phyloP scores from a whole-genome alignment of 2,113 vertebrate genomes.

The Xiphias gladius region DNA sequence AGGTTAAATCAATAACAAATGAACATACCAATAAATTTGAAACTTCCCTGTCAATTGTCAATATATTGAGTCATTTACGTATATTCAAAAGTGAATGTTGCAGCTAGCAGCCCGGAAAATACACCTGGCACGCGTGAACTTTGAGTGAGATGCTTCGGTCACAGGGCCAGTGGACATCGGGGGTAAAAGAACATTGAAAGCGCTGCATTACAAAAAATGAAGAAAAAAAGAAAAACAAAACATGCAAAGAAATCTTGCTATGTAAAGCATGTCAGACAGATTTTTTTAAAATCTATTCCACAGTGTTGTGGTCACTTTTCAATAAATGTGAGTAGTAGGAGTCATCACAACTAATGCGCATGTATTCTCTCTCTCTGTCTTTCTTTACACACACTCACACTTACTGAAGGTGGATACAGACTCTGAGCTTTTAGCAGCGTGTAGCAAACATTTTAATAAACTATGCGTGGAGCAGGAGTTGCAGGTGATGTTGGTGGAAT shows the following conservation, averaged over 20 bases:
- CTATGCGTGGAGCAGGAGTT: slow-evolving; percentile 5
- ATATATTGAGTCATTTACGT: neutral
- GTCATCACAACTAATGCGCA: slow-evolving; percentile 1
- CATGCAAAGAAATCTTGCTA: slow-evolving; percentile 10
- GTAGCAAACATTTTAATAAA: neutral
- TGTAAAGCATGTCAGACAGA: slow-evolving; percentile 39
- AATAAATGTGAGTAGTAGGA: neutral
- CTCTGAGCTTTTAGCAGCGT: neutral
- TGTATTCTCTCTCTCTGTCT: slow-evolving; percentile 10
- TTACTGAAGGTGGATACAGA: slow-evolving; percentile 34
- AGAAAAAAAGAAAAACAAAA: neutral
- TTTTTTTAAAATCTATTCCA: slow-evolving; percentile 49
- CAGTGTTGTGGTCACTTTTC: slow-evolving; percentile 70
- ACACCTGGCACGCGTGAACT: neutral
- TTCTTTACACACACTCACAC: neutral
- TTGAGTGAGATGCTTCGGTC: neutral
- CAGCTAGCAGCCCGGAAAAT: neutral
- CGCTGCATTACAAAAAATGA: neutral
- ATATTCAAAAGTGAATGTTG: neutral
- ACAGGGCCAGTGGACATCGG: slow-evolving; percentile 1
- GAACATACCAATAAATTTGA: neutral
- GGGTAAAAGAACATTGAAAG: neutral
- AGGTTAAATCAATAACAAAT: neutral
- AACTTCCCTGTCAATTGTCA: neutral
- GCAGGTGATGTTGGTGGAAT: neutral